Conservation (phyloP, 2,113 vertebrate genomes). For the Mixornis gularis region DNA sequence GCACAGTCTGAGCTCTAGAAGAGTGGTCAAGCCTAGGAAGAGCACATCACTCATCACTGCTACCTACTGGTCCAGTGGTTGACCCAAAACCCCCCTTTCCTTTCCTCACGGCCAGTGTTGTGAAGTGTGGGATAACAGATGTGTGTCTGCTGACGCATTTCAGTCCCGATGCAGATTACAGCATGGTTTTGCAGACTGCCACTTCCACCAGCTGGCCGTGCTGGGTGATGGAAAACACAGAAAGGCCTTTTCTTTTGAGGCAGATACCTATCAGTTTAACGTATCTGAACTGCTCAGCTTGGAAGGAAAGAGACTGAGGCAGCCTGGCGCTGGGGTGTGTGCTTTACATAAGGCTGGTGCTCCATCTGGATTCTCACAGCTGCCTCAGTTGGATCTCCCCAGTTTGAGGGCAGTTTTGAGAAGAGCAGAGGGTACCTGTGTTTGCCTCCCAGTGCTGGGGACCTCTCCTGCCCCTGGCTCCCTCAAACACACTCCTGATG, state of each 20-base stretch:
- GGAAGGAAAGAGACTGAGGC: background rate
- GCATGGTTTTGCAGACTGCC: background rate
- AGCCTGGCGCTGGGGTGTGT: background rate
- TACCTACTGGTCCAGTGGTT: background rate
- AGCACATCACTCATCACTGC: background rate
- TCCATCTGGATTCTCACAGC: background rate
- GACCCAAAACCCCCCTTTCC: constrained; percentile 29
- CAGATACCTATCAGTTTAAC: background rate
- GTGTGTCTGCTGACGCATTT: background rate
- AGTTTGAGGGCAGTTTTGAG: background rate
- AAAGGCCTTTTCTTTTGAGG: background rate
- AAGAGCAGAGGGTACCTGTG: background rate
- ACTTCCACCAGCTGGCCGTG: rapidly evolving
- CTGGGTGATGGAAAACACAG: background rate
- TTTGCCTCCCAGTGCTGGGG: background rate
- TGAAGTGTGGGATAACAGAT: background rate
- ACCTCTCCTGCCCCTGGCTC: background rate
- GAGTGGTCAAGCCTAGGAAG: background rate
- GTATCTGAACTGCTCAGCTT: background rate
- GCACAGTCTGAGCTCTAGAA: background rate
- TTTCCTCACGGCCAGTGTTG: background rate
- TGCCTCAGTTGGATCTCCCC: rapidly evolving
- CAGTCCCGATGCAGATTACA: background rate
- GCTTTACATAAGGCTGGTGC: background rate
- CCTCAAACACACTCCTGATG: rapidly evolving